These are phyloP conservation scores for Gila orcuttii DNA, from an alignment of 2,113 vertebrate genomes.

Conservation along the genomic window DNA sequence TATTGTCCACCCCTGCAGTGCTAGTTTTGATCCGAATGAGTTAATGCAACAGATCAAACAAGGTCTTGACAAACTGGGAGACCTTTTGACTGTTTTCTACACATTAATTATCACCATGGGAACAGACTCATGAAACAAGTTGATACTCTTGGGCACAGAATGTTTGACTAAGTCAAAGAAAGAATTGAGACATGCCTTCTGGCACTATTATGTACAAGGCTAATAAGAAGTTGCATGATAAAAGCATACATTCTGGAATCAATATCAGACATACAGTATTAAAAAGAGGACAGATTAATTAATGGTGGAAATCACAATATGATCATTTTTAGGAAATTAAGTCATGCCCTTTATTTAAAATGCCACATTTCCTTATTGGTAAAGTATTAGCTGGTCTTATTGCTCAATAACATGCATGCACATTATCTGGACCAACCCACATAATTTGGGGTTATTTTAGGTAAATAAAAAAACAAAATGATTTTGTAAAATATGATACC, in stretches of 20 bases:
- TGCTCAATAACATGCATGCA: no score
- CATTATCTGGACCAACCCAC: no score
- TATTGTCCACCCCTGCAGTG: neutral
- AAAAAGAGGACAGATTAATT: neutral
- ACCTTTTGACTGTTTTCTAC: slow-evolving; percentile 30
- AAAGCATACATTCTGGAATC: neutral
- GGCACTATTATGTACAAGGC: neutral
- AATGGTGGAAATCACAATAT: neutral
- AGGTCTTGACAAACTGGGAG: slow-evolving; percentile 60
- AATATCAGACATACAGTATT: neutral
- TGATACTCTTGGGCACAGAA: neutral
- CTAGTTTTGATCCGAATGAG: slow-evolving; percentile 46
- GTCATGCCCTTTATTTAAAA: no score
- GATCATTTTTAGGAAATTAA: neutral
- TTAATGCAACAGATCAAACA: slow-evolving; percentile 52
- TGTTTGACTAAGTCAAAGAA: slow-evolving; percentile 20
- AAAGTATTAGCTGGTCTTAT: no score
- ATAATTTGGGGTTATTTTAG: no score
- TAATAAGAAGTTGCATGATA: neutral
- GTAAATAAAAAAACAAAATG: no score
- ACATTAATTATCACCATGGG: slow-evolving; percentile 51
- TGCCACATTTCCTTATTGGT: no score
- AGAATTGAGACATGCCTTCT: neutral
- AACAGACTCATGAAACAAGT: slow-evolving; percentile 43
- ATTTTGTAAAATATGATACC: no score